A percentile compares a stretch with the other conserved stretches of the same genome.
Conservation (phyloP, 2,888 invertebrate genomes). For the Thereva unica region DNA sequence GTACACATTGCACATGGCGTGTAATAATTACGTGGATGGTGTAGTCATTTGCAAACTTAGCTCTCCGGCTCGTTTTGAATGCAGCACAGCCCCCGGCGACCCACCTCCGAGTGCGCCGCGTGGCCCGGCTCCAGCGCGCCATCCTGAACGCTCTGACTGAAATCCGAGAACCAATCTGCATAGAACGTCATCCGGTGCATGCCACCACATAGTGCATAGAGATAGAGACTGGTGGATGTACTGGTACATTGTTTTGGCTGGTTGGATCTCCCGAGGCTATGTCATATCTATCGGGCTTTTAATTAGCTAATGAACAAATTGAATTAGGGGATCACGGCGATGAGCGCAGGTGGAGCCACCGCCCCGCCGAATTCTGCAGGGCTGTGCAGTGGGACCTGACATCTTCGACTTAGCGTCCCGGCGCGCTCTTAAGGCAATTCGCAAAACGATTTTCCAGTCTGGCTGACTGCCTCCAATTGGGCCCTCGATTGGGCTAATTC, state of each 20-base stretch:
- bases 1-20: slow-evolving; percentile 25
- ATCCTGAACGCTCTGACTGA: no score
- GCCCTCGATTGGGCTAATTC: slow-evolving; percentile 18
- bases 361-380: neutral
- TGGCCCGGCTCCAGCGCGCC: neutral
- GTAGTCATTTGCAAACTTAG: neutral
- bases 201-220: neutral
- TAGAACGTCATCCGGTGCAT: slow-evolving; percentile 23
- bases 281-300: slow-evolving; percentile 7
- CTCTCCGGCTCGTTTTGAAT: slow-evolving; percentile 3
- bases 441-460: slow-evolving; percentile 3
- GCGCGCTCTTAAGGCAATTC: no score
- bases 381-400: neutral
- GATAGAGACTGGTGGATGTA: slow-evolving; percentile 15
- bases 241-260: slow-evolving; percentile 19
- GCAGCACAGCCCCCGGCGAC: neutral
- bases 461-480: slow-evolving; percentile 9
- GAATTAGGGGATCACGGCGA: neutral
- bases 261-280: slow-evolving; percentile 11
- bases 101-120: neutral
- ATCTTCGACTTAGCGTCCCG: neutral
- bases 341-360: neutral
- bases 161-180: slow-evolving; percentile 27
- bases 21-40: slow-evolving; percentile 29
- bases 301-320: slow-evolving; percentile 22